Evolutionary conservation across 2,888 invertebrate genomes (phyloP).

Genomic region (Diplolepis rosae): DNA sequence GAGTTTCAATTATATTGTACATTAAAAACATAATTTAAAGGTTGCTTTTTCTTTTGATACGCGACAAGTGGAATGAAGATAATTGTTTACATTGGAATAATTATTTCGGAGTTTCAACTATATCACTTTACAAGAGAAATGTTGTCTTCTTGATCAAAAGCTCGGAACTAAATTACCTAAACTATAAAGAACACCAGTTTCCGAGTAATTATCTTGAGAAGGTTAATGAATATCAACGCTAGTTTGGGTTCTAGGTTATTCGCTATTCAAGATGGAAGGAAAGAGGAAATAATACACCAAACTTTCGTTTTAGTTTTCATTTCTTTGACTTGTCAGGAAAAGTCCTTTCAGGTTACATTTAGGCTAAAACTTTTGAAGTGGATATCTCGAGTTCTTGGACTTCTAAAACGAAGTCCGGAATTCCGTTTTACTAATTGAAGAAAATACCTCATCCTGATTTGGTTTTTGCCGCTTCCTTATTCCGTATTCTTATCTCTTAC

Average conservation of each 20-base stretch:
- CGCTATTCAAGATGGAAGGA: not conserved
- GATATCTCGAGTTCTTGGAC: slow-evolving; percentile 10
- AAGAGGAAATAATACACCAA: not conserved
- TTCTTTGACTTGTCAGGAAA: not conserved
- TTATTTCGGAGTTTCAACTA: not conserved
- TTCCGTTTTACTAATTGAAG: slow-evolving; percentile 9
- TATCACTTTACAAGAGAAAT: not conserved
- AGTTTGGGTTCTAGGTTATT: not conserved
- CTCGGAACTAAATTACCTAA: not conserved
- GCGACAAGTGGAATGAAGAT: not conserved
- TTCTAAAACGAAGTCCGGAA: not conserved
- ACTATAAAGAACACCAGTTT: not conserved
- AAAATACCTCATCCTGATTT: not conserved
- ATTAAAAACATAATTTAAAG: no score
- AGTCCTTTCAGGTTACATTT: not conserved
- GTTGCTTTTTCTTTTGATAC: not conserved
- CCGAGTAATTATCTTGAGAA: not conserved
- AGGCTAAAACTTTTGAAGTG: not conserved
- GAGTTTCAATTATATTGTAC: no score
- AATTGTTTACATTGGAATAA: not conserved
- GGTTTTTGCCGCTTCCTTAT: not conserved
- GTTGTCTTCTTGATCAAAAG: not conserved
- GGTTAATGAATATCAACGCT: not conserved
- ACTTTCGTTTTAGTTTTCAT: not conserved
- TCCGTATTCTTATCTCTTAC: not conserved